A percentile compares a stretch with the other conserved stretches of the same genome.
These are phyloP conservation scores for Andrena praecox DNA, from an alignment of 2,888 invertebrate species.

Conservation along the genomic window DNA sequence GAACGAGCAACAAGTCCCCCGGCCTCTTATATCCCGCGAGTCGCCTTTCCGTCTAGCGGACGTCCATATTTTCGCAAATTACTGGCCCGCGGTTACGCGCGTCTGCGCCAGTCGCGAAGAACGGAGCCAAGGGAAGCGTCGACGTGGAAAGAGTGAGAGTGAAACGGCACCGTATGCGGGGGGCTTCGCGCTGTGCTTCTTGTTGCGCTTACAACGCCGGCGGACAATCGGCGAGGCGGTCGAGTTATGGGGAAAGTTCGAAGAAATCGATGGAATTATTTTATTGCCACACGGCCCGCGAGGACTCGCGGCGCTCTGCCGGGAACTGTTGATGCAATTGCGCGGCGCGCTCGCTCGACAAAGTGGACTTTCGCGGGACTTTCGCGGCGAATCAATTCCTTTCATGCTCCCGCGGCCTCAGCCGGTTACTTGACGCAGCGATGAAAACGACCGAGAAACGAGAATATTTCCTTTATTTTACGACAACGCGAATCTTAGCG, in stretches of 20 bases:
- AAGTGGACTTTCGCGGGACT: not conserved
- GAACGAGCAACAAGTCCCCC: conserved; percentile 82
- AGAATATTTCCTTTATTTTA: conserved; percentile 39
- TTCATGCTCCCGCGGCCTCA: not conserved
- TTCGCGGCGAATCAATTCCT: conserved; percentile 32
- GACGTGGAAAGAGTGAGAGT: conserved; percentile 39
- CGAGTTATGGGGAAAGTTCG: conserved; percentile 49
- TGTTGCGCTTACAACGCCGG: not conserved
- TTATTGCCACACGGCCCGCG: conserved; percentile 10
- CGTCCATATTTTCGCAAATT: conserved; percentile 71
- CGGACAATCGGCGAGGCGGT: conserved; percentile 10
- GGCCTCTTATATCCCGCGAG: conserved; percentile 79
- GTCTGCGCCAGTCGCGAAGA: conserved; percentile 50
- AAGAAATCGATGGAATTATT: conserved; percentile 57
- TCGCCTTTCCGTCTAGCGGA: conserved; percentile 71
- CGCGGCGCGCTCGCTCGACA: not conserved
- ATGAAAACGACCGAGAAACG: conserved; percentile 21
- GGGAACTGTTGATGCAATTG: not conserved
- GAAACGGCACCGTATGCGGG: conserved; percentile 27
- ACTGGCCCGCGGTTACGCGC: conserved; percentile 66
- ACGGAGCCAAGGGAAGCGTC: conserved; percentile 36
- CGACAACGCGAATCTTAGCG: conserved; percentile 27
- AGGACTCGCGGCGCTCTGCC: not conserved
- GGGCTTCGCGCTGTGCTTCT: conserved; percentile 21
- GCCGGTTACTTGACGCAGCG: conserved; percentile 7